phyloP scores from a whole-genome alignment of 1,140 invertebrate species.

The Zaprionus vittiger region DNA sequence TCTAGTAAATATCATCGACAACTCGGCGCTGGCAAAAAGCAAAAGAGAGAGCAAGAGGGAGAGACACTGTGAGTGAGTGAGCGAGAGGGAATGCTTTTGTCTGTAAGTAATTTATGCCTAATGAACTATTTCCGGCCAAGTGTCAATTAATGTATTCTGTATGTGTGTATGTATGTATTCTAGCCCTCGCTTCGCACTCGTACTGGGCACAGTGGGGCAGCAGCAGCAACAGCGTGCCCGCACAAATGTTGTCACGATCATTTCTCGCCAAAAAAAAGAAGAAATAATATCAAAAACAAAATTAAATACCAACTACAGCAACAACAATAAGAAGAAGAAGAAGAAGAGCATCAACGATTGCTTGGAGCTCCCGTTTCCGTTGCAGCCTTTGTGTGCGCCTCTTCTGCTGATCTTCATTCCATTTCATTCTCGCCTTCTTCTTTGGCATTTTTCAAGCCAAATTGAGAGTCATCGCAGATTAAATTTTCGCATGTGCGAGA shows the following conservation, averaged over 20 bases:
- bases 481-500: conserved; percentile 42
- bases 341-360: neutral
- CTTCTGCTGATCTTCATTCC: conserved; percentile 10
- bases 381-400: conserved; percentile 30
- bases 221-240: conserved; percentile 66
- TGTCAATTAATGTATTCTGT: conserved; percentile 81
- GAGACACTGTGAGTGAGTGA: conserved; percentile 3
- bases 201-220: conserved; percentile 38
- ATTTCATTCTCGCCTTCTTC: conserved; percentile 12
- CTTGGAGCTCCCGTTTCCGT: conserved; percentile 45
- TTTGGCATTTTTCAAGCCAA: conserved; percentile 57
- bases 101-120: conserved; percentile 81
- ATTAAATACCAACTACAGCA: conserved; percentile 11
- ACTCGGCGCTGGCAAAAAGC: conserved; percentile 34
- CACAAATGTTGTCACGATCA: conserved; percentile 74
- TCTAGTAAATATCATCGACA: conserved; percentile 63
- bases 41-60: conserved; percentile 8
- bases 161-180: conserved; percentile 21
- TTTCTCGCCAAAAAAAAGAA: conserved; percentile 60
- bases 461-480: conserved; percentile 58
- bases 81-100: conserved; percentile 63
- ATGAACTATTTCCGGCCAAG: conserved; percentile 83
- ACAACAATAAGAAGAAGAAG: conserved; percentile 21
- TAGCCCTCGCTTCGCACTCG: conserved; percentile 28
- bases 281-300: neutral